Percentiles rank a stretch among this genome's conserved stretches.
Evolutionary conservation across 2,113 vertebrate species (phyloP).

Genomic region (Cyprichromis sp.): DNA sequence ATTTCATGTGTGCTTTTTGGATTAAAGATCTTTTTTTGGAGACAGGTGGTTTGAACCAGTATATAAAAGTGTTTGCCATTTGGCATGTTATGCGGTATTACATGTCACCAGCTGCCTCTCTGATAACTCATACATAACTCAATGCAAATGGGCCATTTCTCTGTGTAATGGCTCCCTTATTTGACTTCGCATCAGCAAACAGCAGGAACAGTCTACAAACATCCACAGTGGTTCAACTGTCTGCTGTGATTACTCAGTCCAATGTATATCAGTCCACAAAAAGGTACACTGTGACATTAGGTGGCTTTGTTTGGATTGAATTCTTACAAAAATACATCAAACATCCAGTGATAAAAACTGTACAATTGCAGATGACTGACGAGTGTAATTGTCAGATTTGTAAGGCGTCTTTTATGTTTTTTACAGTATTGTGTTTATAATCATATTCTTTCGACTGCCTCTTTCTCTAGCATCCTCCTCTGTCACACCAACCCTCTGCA

Average conservation of each 20-base stretch:
- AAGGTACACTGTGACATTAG: not conserved
- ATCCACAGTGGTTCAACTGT: not conserved
- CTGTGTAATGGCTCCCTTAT: not conserved
- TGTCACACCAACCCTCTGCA: not conserved
- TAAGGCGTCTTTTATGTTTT: not conserved
- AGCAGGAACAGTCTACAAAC: not conserved
- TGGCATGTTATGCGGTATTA: not conserved
- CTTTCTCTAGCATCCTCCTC: not conserved
- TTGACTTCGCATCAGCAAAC: not conserved
- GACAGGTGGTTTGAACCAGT: not conserved
- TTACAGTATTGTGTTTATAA: not conserved
- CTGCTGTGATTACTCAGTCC: not conserved
- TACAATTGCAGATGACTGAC: not conserved
- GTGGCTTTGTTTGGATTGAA: not conserved
- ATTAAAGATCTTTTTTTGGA: not conserved
- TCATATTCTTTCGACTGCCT: not conserved
- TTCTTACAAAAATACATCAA: not conserved
- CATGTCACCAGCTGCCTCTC: not conserved
- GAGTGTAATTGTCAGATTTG: not conserved
- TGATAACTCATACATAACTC: not conserved
- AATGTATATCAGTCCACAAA: not conserved
- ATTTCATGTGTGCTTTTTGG: not conserved
- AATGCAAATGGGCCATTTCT: not conserved
- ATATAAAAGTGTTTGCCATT: not conserved
- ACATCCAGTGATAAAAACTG: not conserved